phyloP scores from a whole-genome alignment of 2,797 vertebrate genomes.

The Australoheros facetus region DNA sequence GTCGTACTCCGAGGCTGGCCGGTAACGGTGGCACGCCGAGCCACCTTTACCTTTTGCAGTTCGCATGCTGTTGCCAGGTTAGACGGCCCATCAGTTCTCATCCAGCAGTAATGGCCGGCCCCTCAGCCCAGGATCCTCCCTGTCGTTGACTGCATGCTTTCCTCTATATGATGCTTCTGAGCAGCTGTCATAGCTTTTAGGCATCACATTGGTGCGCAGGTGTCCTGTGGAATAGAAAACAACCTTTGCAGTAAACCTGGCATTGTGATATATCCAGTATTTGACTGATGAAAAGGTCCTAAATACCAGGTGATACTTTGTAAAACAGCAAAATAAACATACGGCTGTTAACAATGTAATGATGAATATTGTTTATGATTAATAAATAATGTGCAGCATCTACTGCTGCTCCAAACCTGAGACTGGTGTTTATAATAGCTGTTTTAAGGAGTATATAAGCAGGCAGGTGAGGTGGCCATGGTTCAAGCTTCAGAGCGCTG shows the following conservation, averaged over 20 bases:
- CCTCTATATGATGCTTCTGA: conserved; percentile 3
- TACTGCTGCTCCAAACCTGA: background rate
- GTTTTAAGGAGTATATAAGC: background rate
- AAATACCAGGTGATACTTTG: accelerated
- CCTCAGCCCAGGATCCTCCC: conserved; percentile 23
- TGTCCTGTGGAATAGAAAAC: conserved; percentile 45
- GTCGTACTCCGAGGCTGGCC: conserved; percentile 75
- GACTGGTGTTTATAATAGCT: accelerated
- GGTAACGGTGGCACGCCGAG: conserved; percentile 68
- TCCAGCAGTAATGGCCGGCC: conserved; percentile 18
- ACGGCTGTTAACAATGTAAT: too few relatives aligned
- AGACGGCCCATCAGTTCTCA: conserved; percentile 52
- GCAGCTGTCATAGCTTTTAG: conserved; percentile 24
- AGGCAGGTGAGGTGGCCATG: background rate
- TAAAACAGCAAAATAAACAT: background rate
- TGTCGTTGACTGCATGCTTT: conserved; percentile 13
- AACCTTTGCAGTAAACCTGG: background rate
- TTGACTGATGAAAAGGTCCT: background rate
- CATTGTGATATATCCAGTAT: background rate
- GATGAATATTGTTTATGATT: too few relatives aligned
- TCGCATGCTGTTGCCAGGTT: conserved; percentile 65
- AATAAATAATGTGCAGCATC: background rate
- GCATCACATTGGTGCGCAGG: conserved; percentile 44
- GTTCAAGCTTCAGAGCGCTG: background rate
- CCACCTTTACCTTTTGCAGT: conserved; percentile 69